These are phyloP conservation scores for Pempheris klunzingeri DNA, from an alignment of 2,797 vertebrate species.

Conservation along the genomic window DNA sequence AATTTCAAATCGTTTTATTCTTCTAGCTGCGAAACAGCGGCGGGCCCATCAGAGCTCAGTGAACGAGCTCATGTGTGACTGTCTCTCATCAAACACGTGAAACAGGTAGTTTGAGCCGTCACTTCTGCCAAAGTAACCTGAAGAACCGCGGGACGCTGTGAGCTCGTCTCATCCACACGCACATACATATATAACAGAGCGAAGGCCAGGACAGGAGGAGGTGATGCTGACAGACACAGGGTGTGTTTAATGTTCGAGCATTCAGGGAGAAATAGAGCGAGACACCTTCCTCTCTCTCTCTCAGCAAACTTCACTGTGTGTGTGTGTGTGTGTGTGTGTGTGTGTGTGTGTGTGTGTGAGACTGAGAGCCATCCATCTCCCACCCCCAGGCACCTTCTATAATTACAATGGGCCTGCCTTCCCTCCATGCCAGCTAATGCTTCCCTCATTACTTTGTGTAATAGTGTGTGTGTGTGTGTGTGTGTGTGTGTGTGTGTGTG, in stretches of 20 bases:
- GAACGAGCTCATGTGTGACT: background rate
- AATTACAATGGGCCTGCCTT: constrained; percentile 51
- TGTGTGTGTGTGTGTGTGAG: constrained; percentile 25
- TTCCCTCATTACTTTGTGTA: constrained; percentile 44
- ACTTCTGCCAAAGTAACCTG: background rate
- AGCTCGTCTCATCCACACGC: background rate
- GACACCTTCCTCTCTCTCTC: background rate
- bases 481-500: constrained; percentile 26
- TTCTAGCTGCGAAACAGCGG: constrained; percentile 28
- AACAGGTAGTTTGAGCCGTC: background rate
- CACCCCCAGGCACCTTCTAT: constrained; percentile 33
- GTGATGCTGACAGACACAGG: background rate
- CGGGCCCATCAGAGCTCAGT: constrained; percentile 12
- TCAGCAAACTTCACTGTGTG: background rate
- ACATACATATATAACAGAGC: background rate
- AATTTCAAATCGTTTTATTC: constrained; percentile 12
- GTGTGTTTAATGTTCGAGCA: background rate
- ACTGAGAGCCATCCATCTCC: constrained; percentile 59
- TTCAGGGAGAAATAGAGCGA: background rate
- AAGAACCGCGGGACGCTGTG: no score
- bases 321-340: constrained; percentile 18
- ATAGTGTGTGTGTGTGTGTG: constrained; percentile 18
- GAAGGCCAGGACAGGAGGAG: background rate
- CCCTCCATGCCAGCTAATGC: constrained; percentile 37
- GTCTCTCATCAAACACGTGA: constrained; percentile 8